Evolutionary conservation across 2,113 vertebrate species (phyloP).

Genomic region (Calyptommatus sinebrachiatus): DNA sequence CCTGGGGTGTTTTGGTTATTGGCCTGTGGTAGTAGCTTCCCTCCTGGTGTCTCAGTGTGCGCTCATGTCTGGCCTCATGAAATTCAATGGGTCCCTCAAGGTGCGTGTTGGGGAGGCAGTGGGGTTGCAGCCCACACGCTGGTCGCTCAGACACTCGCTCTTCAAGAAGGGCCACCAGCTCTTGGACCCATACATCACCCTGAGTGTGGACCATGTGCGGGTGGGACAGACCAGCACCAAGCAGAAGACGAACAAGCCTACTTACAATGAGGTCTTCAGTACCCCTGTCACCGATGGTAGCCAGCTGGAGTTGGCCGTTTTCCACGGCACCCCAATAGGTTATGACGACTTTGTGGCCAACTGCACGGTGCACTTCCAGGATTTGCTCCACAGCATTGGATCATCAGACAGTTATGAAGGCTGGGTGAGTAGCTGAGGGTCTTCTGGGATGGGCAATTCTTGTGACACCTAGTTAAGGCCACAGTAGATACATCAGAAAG

Average conservation of each 20-base stretch:
- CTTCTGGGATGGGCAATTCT: too few species aligned
- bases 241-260: conserved; percentile 93
- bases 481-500: too few species aligned
- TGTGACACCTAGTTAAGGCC: too few species aligned
- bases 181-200: conserved; percentile 91
- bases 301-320: conserved; percentile 89
- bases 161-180: conserved; percentile 84
- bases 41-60: conserved; percentile 8
- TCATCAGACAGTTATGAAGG: conserved; percentile 85
- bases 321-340: conserved; percentile 95
- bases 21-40: background rate
- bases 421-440: conserved; percentile 83
- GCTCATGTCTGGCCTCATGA: conserved; percentile 78
- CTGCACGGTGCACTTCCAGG: conserved; percentile 88
- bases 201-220: conserved; percentile 92
- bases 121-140: conserved; percentile 89
- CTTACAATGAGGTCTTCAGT: conserved; percentile 95
- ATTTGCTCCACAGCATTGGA: conserved; percentile 81
- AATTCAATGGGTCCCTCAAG: conserved; percentile 92
- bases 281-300: conserved; percentile 81
- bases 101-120: conserved; percentile 93
- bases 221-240: conserved; percentile 93
- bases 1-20: background rate
- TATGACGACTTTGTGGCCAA: conserved; percentile 98
- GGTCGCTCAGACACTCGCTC: conserved; percentile 86